Evolutionary conservation across 2,113 vertebrate species (phyloP).

Genomic region (Cathartes aura): DNA sequence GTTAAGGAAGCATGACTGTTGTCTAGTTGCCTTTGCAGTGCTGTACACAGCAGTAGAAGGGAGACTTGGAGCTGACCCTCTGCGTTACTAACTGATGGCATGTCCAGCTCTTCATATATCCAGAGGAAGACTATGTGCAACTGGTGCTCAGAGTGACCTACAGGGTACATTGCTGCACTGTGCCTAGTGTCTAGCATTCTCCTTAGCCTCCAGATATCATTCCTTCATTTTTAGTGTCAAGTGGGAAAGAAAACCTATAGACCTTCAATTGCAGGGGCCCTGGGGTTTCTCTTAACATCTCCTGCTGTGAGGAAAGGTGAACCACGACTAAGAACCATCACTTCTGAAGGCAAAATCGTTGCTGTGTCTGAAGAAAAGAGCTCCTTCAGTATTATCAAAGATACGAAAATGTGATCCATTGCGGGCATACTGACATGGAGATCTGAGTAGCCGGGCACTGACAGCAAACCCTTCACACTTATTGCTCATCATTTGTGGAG

Average conservation of each 20-base stretch:
- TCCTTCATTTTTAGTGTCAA: neutral
- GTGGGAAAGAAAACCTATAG: neutral
- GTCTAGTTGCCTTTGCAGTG: neutral
- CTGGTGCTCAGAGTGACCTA: neutral
- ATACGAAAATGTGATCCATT: neutral
- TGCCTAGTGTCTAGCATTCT: neutral
- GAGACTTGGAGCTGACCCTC: neutral
- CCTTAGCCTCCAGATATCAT: neutral
- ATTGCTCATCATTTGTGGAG: neutral
- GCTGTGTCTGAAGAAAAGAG: neutral
- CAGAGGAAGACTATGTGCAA: neutral
- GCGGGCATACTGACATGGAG: neutral
- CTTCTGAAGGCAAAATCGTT: neutral
- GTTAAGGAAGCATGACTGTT: neutral
- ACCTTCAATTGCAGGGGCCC: neutral
- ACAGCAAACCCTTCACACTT: neutral
- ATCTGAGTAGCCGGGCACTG: neutral
- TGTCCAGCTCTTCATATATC: neutral
- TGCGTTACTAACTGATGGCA: neutral
- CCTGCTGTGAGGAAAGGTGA: neutral
- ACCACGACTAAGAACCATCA: neutral
- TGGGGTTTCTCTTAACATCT: neutral
- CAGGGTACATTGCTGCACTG: neutral
- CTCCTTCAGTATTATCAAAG: neutral
- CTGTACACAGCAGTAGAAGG: neutral